A percentile compares a stretch with the other conserved stretches of the same genome.
Evolutionary conservation across 2,113 vertebrate genomes (phyloP).

Genomic region (Ochotona curzoniae): DNA sequence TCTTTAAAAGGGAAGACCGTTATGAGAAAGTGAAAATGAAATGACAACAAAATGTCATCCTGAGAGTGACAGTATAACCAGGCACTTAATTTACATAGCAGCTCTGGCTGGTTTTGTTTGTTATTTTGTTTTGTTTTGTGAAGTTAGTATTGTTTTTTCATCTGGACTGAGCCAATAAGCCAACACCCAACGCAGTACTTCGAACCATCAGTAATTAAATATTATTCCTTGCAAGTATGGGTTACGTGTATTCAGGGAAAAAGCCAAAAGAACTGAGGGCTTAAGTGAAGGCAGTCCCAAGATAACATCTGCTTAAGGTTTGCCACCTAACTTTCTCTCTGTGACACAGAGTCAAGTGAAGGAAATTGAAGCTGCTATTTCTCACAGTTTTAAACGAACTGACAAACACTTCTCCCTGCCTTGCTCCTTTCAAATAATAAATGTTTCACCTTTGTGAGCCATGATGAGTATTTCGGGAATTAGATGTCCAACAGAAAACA

Average conservation of each 20-base stretch:
- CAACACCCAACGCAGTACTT: slow-evolving; percentile 29
- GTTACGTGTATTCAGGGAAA: neutral
- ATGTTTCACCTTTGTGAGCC: slow-evolving; percentile 57
- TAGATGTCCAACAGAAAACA: slow-evolving; percentile 58
- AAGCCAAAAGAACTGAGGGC: neutral
- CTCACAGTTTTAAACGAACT: slow-evolving; percentile 62
- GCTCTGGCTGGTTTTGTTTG: neutral
- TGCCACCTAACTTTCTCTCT: neutral
- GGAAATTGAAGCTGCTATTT: slow-evolving; percentile 22
- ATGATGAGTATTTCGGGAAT: slow-evolving; percentile 49
- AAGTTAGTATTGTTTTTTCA: neutral
- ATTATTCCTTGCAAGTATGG: slow-evolving; percentile 63
- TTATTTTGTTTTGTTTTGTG: neutral
- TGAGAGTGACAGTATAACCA: neutral
- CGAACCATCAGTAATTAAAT: slow-evolving; percentile 53
- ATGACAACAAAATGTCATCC: neutral
- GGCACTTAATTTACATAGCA: neutral
- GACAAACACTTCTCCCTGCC: slow-evolving; percentile 51
- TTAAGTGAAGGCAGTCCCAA: slow-evolving; percentile 50
- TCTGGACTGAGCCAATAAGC: neutral
- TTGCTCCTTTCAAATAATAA: slow-evolving; percentile 69
- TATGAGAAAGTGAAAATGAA: neutral
- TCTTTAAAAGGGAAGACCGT: neutral
- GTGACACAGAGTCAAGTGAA: neutral
- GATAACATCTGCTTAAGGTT: slow-evolving; percentile 10